Base-by-base conservation (phyloP, 2,797 vertebrate species). In the Holocentrus rufus region DNA sequence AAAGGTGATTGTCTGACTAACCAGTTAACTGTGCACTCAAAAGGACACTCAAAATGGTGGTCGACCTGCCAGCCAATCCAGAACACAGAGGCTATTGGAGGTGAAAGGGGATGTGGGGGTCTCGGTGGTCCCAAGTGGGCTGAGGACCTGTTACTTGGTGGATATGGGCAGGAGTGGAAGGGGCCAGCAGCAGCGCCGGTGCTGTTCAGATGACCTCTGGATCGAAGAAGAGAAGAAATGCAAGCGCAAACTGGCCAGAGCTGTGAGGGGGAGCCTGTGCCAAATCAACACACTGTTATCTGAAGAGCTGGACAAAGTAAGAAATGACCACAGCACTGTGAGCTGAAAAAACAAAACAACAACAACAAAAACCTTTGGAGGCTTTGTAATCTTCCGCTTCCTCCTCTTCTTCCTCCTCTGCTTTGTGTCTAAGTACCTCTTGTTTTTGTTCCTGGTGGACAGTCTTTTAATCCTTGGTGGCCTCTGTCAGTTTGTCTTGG, bases 171-270 rank as follows among this genome's bases (percentile, higher is more conserved):
- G 27, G 61, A 13, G 47, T 31, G 50, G 66, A 65, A 22, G 31
- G 30, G 73, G 57, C 77, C 88, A 63, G 65, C 74, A 34, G 22
- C 60, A 62, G 70, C 91, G 88, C 22, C 86, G 69, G 60, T 86
- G 87, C 88, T 95, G 93, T 87, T 90, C 91, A 52, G 96, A 97
- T 70, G 95, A 96, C 83, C 83, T 96, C 60, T 96, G 95, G 96
- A 92, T 96, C 9, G 91, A 93, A 84, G 94, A 96, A 77, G 90
- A 86, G 72, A 96, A 93, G 90, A 94, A 70, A 36, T 92, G 87
- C 56, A 93, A 93, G 79, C 85, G 85, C 85, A 94, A 91, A 83
- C 67, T 94, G 83, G 72, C 64, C 39, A 67, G 84, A 59, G 90
- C 89, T 71, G 90, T 91, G 74, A 90, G 92, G 84, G 77, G 92